Evolutionary conservation across 2,888 invertebrate genomes (phyloP), one percentile per base, ranked within the genome.

Genomic region (Drosophila quinaria): DNA sequence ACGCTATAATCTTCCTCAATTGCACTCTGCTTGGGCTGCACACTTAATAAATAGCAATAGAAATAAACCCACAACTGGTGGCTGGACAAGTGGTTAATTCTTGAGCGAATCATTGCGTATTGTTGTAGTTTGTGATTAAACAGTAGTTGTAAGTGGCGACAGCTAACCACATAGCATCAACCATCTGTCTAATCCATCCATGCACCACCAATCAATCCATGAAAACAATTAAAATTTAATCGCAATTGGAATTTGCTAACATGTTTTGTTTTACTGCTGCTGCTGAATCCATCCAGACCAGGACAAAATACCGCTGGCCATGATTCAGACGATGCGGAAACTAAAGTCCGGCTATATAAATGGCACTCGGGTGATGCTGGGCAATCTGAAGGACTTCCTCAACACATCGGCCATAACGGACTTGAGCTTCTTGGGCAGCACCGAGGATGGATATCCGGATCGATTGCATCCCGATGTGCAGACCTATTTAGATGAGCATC

Each of bases 381-480:
- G 99, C n/a, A 96, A 97, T 91, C 93, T 99, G 33, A 96, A 96
- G 75, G 99, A 99, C 81, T 99, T 99, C 92, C 93, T 99, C 65
- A 98, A 96, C 89, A 99, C 99, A 0, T 99, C 99, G 2, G 99
- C 99, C 74, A 97, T 99, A 50, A 98, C 98, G 1, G 98, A 99
- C 93, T 94, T 99, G 80, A 98, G 98, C 92, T 99, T 99, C 91
- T 94, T 99, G 80, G 97, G 97, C 22, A 97, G 97, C 90, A 96
- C 97, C 77, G 98, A 98, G 92, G 97, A 97, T 80, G 98, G 98
- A 29, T 95, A 97, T 91, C 98, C 98, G 10, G 97, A 97, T 89
- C 96, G 96, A 94, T 93, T 95, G 94, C 94, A 97, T 91, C 95
- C 96, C 0, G 95, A 96, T 94, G 97, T 98, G 4, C 96, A 97